These are phyloP conservation scores for Paratrypauchen microcephalus DNA, from an alignment of 2,797 vertebrate species.

Conservation along the genomic window DNA sequence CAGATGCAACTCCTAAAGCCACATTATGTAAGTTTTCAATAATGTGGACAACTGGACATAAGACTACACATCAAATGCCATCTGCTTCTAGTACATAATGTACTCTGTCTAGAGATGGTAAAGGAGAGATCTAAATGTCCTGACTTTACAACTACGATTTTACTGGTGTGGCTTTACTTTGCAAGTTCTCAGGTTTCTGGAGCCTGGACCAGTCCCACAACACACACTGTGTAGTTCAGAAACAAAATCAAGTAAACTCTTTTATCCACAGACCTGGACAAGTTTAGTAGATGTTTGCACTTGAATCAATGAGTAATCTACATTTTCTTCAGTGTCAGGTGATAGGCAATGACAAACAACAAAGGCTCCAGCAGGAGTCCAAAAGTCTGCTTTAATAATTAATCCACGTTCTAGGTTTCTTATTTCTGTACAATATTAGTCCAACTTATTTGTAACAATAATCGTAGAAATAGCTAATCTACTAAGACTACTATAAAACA, in stretches of 20 bases:
- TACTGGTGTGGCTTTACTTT: neutral
- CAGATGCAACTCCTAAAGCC: neutral
- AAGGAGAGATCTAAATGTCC: neutral
- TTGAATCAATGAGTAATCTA: neutral
- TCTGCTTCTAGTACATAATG: neutral
- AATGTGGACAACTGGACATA: neutral
- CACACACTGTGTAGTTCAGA: neutral
- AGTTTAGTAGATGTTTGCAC: neutral
- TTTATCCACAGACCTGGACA: neutral
- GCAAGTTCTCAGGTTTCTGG: neutral
- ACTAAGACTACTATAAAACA: neutral
- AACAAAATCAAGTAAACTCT: neutral
- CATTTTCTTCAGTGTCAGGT: neutral
- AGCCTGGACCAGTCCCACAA: neutral
- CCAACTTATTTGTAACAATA: neutral
- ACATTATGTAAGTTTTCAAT: neutral
- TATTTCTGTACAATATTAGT: neutral
- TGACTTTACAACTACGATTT: neutral
- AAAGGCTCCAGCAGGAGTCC: neutral
- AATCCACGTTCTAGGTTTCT: neutral
- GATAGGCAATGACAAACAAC: neutral
- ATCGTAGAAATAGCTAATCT: neutral
- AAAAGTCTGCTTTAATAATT: conserved; percentile 4
- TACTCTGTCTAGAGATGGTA: neutral
- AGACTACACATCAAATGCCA: neutral